phyloP scores from a whole-genome alignment of 2,797 vertebrate species.

The Pipistrellus pygmaeus region DNA sequence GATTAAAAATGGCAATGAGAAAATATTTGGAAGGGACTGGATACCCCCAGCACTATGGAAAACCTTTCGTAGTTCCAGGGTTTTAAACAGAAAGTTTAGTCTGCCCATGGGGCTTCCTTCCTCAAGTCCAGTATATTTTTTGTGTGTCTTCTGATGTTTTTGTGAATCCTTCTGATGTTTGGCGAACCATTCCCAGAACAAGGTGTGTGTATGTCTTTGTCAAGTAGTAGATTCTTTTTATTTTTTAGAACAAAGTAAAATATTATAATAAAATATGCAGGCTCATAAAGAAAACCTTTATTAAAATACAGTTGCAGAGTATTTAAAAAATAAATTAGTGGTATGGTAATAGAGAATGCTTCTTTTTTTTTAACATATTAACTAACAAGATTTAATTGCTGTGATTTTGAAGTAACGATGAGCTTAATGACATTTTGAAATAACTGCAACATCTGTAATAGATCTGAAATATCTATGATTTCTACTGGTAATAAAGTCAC shows the following conservation, averaged over 20 bases:
- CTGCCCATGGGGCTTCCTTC: background rate
- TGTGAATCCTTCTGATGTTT: background rate
- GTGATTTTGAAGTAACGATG: background rate
- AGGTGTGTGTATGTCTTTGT: background rate
- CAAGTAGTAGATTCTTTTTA: background rate
- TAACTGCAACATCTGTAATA: background rate
- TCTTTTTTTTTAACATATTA: slow-evolving; percentile 8
- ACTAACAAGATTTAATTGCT: background rate
- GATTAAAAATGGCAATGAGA: background rate
- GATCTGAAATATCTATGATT: background rate
- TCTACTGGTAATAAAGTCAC: background rate
- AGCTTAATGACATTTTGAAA: slow-evolving; percentile 37
- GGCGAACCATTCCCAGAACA: background rate
- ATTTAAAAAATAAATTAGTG: background rate
- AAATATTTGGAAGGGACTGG: background rate
- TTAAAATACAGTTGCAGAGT: slow-evolving; percentile 11
- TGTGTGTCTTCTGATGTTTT: background rate
- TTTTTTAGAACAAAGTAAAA: background rate
- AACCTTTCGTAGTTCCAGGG: background rate
- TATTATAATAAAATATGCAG: background rate
- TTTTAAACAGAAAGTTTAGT: background rate
- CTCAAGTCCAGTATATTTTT: background rate
- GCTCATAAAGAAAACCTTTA: background rate
- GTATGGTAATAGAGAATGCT: background rate
- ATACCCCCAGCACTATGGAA: background rate